These are phyloP conservation scores for Umimayanthus kanabou DNA, from an alignment of 92 coral and sea anemone species.

Conservation along the genomic window DNA sequence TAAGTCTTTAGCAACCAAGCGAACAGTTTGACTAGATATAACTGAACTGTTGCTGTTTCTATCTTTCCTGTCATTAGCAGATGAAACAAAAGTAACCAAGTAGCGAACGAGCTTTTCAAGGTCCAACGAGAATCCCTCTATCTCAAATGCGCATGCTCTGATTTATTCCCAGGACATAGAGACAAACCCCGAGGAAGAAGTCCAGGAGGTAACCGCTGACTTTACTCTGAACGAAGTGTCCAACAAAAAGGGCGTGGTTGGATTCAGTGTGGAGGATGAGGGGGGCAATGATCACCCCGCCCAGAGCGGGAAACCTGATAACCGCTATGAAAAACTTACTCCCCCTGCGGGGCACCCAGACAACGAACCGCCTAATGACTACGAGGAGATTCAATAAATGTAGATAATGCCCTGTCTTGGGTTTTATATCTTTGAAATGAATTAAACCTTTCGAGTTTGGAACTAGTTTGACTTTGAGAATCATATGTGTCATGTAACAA, in stretches of 20 bases:
- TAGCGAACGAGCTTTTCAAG: not conserved
- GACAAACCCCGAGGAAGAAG: constrained; percentile 49
- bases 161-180: not conserved
- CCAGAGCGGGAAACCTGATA: not conserved
- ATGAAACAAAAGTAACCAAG: not conserved
- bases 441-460: too few species aligned
- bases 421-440: not conserved
- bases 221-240: constrained; percentile 53
- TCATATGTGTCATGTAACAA: too few species aligned
- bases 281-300: not conserved
- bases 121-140: too few species aligned
- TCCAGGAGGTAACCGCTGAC: constrained; percentile 66
- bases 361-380: not conserved
- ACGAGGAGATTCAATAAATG: not conserved
- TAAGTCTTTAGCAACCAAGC: too few species aligned
- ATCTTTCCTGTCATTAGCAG: not conserved
- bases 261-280: constrained; percentile 59
- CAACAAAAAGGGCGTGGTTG: constrained; percentile 54
- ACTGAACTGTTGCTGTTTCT: too few species aligned
- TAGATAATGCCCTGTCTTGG: not conserved
- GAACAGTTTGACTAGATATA: too few species aligned
- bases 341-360: not conserved
- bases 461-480: too few species aligned
- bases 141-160: not conserved
- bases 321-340: not conserved